A percentile compares a stretch with the other conserved stretches of the same genome.
These are phyloP conservation scores for Noctua comes DNA, from an alignment of 2,888 invertebrate genomes.

Conservation along the genomic window DNA sequence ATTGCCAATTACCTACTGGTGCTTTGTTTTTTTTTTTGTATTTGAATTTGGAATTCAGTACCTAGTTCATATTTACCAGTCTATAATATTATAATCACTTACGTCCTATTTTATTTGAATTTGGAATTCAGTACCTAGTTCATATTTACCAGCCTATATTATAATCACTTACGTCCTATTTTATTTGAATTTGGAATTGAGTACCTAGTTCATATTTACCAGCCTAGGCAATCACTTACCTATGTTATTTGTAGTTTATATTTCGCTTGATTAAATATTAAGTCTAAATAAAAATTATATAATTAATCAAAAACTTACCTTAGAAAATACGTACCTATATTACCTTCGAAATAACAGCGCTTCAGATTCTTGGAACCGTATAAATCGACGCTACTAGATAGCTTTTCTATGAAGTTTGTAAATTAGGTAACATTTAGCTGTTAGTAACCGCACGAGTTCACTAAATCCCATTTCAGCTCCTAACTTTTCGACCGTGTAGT, in stretches of 20 bases:
- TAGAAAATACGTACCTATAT: not conserved
- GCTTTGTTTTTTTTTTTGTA: not conserved
- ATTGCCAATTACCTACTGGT: not conserved
- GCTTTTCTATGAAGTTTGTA: constrained; percentile 28
- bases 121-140: not conserved
- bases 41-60: not conserved
- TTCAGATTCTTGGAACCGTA: not conserved
- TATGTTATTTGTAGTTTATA: not conserved
- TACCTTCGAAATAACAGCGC: not conserved
- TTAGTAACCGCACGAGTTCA: constrained; percentile 40
- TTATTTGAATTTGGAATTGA: not conserved
- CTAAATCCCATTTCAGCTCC: constrained; percentile 28
- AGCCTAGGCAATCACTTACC: not conserved
- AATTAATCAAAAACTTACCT: not conserved
- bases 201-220: not conserved
- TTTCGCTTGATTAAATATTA: not conserved
- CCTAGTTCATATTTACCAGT: not conserved
- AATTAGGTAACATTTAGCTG: constrained; percentile 36
- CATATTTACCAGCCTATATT: not conserved
- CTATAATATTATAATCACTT: not conserved
- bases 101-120: not conserved
- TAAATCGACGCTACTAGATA: constrained; percentile 28
- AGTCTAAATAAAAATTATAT: not conserved
- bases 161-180: not conserved
- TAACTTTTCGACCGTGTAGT: constrained; percentile 37